Conservation (phyloP, 1,140 invertebrate species). For the Notospermus geniculatus region DNA sequence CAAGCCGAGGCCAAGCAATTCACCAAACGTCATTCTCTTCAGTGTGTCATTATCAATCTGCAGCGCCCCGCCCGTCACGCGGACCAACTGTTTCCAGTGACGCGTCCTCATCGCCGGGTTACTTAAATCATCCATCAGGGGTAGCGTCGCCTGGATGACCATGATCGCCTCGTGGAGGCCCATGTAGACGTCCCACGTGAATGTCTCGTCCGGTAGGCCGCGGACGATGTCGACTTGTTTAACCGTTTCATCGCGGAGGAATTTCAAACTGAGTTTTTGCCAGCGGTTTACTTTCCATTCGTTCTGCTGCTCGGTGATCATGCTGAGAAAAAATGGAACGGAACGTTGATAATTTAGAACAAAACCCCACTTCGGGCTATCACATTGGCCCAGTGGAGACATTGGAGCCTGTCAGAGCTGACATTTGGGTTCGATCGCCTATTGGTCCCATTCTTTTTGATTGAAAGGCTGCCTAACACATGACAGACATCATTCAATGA, state of each 20-base stretch:
- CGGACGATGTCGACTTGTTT: constrained; percentile 51
- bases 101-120: constrained; percentile 55
- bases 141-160: constrained; percentile 52
- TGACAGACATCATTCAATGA: no score
- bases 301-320: constrained; percentile 49
- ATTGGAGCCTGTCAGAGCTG: no score
- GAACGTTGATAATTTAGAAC: no score
- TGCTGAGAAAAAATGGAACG: constrained; percentile 22
- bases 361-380: no score
- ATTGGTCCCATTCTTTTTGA: no score
- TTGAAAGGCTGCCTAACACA: no score
- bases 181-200: constrained; percentile 51
- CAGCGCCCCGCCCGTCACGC: constrained; percentile 50
- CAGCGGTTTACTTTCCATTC: constrained; percentile 55
- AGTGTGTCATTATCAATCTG: constrained; percentile 54
- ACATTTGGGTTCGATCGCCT: no score
- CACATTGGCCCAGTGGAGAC: no score
- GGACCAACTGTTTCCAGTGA: constrained; percentile 54
- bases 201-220: constrained; percentile 45
- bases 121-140: constrained; percentile 53
- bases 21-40: constrained; percentile 53
- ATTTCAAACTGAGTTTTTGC: constrained; percentile 54
- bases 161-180: constrained; percentile 51
- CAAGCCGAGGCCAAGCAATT: constrained; percentile 51
- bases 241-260: constrained; percentile 46